Evolutionary conservation across 2,113 vertebrate genomes (phyloP).

Genomic region (Clinocottus analis): DNA sequence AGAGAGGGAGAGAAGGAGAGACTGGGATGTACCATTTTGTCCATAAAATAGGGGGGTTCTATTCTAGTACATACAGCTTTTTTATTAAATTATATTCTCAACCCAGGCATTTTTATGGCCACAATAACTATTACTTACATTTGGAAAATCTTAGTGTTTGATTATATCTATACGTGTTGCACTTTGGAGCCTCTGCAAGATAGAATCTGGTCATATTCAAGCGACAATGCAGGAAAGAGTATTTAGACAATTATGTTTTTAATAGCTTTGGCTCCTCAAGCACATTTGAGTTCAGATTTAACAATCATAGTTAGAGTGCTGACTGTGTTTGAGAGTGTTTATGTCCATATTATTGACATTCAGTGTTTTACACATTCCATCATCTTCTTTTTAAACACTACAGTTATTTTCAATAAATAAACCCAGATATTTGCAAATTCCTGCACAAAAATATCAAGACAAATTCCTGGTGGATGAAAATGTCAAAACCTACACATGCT

Average conservation of each 20-base stretch:
- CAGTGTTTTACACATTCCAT: background rate
- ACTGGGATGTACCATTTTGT: constrained; percentile 73
- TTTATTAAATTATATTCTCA: background rate
- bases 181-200: background rate
- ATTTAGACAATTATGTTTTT: background rate
- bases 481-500: background rate
- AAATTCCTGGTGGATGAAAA: background rate
- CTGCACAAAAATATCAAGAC: background rate
- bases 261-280: background rate
- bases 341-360: background rate
- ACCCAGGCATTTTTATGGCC: background rate
- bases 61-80: background rate
- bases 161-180: background rate
- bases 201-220: background rate
- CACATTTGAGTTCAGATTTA: background rate
- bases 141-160: too few species aligned
- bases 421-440: background rate
- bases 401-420: background rate
- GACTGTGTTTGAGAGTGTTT: background rate
- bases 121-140: background rate
- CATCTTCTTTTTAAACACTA: background rate
- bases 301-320: background rate
- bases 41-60: constrained; percentile 34
- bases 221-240: background rate
- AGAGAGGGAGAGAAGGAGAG: constrained; percentile 63